These are phyloP conservation scores for Lepidonotus clava DNA, from an alignment of 2,888 invertebrate genomes.

Conservation along the genomic window DNA sequence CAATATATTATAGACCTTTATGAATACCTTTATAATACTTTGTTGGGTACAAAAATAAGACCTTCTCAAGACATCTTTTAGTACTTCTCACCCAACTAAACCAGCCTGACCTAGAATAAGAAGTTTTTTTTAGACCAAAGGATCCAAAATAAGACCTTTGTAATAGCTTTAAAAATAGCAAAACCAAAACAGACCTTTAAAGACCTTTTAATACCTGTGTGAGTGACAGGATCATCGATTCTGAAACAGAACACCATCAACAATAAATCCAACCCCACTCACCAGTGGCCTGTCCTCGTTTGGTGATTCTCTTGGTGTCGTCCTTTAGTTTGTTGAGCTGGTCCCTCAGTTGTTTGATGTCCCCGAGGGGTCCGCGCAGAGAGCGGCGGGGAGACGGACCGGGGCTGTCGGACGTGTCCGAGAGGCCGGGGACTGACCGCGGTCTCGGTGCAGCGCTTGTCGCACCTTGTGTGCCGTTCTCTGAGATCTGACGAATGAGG, in stretches of 20 bases:
- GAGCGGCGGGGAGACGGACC: background rate
- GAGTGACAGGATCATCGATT: too few relatives aligned
- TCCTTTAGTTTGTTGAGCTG: background rate
- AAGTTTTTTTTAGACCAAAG: too few relatives aligned
- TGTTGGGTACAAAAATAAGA: too few relatives aligned
- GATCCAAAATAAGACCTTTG: too few relatives aligned
- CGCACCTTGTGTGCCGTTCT: background rate
- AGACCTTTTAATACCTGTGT: too few relatives aligned
- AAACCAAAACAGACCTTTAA: too few relatives aligned
- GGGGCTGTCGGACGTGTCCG: background rate
- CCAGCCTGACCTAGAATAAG: too few relatives aligned
- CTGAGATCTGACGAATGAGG: conserved; percentile 63
- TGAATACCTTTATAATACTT: too few relatives aligned
- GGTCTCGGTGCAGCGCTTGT: background rate
- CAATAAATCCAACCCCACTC: background rate
- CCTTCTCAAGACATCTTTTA: too few relatives aligned
- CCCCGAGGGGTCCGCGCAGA: background rate
- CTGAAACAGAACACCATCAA: background rate
- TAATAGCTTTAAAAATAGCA: too few relatives aligned
- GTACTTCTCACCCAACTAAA: too few relatives aligned
- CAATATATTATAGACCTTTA: too few relatives aligned
- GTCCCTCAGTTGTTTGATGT: conserved; percentile 16
- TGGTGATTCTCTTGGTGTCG: conserved; percentile 4
- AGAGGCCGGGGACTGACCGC: background rate
- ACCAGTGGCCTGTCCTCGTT: conserved; percentile 12